Conservation (phyloP, 2,113 vertebrate genomes). For the Xenotilapia caudafasciata region DNA sequence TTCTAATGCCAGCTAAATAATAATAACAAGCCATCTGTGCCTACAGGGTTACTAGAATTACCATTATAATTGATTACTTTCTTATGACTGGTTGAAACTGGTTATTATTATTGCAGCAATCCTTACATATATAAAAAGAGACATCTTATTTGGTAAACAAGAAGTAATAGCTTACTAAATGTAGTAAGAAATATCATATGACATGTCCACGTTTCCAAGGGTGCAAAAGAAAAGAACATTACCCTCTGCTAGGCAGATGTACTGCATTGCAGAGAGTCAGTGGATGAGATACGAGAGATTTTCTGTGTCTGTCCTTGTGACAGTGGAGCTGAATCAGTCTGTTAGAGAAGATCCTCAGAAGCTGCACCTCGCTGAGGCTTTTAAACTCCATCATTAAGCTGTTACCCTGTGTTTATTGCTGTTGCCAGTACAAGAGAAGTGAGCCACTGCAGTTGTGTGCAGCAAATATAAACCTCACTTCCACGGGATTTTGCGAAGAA, state of each 20-base stretch:
- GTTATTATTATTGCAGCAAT: background rate
- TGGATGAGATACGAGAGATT: background rate
- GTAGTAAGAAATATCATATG: background rate
- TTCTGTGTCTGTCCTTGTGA: background rate
- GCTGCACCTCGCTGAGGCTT: background rate
- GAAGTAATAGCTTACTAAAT: background rate
- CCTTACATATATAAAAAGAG: background rate
- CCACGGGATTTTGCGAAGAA: background rate
- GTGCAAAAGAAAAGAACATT: background rate
- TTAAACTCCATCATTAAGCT: background rate
- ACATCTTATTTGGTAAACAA: background rate
- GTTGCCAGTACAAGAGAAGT: background rate
- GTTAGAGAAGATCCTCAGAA: fast-evolving
- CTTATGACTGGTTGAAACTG: background rate
- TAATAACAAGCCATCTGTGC: background rate
- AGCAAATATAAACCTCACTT: background rate
- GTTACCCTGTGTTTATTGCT: background rate
- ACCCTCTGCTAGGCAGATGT: background rate
- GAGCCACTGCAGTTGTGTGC: background rate
- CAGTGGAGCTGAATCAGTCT: background rate
- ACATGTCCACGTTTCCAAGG: background rate
- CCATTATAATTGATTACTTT: background rate
- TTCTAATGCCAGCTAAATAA: background rate
- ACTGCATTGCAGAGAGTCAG: background rate
- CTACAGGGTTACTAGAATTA: background rate